Evolutionary conservation across 2,888 invertebrate species (phyloP), one percentile per base, ranked within the genome.

Genomic region (Phyllotreta cruciferae): DNA sequence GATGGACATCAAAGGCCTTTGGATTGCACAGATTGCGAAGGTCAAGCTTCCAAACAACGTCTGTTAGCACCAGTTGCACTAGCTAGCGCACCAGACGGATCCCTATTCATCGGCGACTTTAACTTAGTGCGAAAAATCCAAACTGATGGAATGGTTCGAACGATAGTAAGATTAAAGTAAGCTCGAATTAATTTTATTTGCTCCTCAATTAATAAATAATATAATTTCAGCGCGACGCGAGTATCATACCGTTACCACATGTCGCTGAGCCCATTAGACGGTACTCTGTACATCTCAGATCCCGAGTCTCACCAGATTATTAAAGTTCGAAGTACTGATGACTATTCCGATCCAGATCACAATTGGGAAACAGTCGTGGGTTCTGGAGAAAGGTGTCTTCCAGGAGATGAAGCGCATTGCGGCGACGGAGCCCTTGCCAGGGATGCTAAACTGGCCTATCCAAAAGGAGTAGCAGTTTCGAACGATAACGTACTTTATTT

Each of bases 171-270:
- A 75, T 82, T 94, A 64, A 93, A 92, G 93, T 92, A 80, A 87
- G 90, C 85, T 4, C 24, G 24, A 24, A 24, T 4, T 4, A 24
- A 24, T 24, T 24, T 24, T 4, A 4, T 4, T 1, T 24, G 4
- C 4, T 24, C 24, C 1, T 24, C 24, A 24, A 24, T 24, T 24
- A 24, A 24, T 24, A 24, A 24, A 3, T 24, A 24, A 1, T 79
- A 80, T 42, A 80, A 78, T 78, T 85, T 70, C 83, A 94, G 96
- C 78, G 93, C 94, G 14, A 94, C 95, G 0, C 87, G 95, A 74
- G 96, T 97, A 0, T 95, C 96, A 0, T 97, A 98, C 81, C 91
- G 96, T 60, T 98, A 98, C 81, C 96, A 97, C 83, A 93, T 99
- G 88, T 95, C 97, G 0, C 83, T 98, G 45, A 96, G 96, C 74